Percentiles rank a stretch among this genome's conserved stretches.
phyloP scores from a whole-genome alignment of 2,113 vertebrate species.

The Sinocyclocheilus rhinocerous region DNA sequence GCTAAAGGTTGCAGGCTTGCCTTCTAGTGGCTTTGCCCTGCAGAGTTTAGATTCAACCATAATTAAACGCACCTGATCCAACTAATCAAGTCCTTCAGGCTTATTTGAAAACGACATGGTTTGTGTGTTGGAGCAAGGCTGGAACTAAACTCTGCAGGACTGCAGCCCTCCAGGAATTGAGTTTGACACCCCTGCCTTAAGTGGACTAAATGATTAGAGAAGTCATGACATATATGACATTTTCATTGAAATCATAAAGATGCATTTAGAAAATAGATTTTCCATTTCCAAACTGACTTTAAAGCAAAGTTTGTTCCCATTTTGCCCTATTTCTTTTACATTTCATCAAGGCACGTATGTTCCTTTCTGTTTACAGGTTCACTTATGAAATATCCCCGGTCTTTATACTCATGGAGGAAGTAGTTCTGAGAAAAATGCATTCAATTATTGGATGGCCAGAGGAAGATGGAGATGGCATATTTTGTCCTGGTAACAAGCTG shows the following conservation, averaged over 20 bases:
- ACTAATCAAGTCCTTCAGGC: too few relatives aligned
- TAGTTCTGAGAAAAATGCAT: conserved; percentile 77
- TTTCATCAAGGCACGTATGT: neutral
- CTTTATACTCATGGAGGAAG: conserved; percentile 73
- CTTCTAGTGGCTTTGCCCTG: too few relatives aligned
- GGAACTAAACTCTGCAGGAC: too few relatives aligned
- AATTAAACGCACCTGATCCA: too few relatives aligned
- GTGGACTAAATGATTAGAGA: neutral
- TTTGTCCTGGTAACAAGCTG: conserved; percentile 70
- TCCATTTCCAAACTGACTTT: neutral
- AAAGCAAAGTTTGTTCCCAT: neutral
- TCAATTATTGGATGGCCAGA: conserved; percentile 71
- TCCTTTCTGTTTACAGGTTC: conserved; percentile 63
- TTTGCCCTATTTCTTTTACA: neutral
- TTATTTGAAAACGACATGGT: too few relatives aligned
- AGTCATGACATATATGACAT: neutral
- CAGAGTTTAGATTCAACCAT: too few relatives aligned
- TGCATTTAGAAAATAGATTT: neutral
- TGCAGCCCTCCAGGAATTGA: too few relatives aligned
- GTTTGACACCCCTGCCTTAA: neutral
- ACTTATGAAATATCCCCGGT: conserved; percentile 75
- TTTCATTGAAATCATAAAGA: neutral
- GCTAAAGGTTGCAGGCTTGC: too few relatives aligned
- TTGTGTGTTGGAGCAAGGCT: too few relatives aligned
- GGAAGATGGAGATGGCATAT: conserved; percentile 72